A percentile compares a stretch with the other conserved stretches of the same genome.
Evolutionary conservation across 1,140 invertebrate species (phyloP).

Genomic region (Solenopsis invicta): DNA sequence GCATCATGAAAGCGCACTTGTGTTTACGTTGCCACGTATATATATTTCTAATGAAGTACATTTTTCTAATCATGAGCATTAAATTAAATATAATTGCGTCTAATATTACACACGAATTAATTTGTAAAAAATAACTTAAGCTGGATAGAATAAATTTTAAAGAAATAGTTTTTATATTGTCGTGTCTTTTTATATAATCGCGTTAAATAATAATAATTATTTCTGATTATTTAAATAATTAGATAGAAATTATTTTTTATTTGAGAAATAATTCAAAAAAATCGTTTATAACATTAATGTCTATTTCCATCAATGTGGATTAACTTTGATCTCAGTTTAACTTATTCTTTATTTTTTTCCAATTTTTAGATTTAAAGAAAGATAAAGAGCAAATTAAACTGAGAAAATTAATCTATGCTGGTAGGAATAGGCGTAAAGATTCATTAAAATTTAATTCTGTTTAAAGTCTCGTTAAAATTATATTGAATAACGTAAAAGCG

Average conservation of each 20-base stretch:
- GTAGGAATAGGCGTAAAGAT: too few relatives aligned
- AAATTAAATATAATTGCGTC: neutral
- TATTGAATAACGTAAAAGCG: neutral
- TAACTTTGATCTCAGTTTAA: too few relatives aligned
- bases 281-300: neutral
- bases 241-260: neutral
- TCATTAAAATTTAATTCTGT: neutral
- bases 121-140: slow-evolving; percentile 22
- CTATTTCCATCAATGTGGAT: too few relatives aligned
- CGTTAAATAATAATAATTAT: slow-evolving; percentile 27
- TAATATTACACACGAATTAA: slow-evolving; percentile 1
- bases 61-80: neutral
- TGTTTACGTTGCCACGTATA: neutral
- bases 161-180: neutral
- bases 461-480: neutral
- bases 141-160: slow-evolving; percentile 23
- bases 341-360: too few relatives aligned
- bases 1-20: neutral
- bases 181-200: neutral
- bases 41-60: neutral
- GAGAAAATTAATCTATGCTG: too few relatives aligned
- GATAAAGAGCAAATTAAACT: too few relatives aligned
- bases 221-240: slow-evolving; percentile 1
- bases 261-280: slow-evolving; percentile 22
- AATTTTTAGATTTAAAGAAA: too few relatives aligned